Evolutionary conservation across 2,797 vertebrate species (phyloP), one percentile per base, ranked within the genome.

Genomic region (Sebastes taczanowskii): DNA sequence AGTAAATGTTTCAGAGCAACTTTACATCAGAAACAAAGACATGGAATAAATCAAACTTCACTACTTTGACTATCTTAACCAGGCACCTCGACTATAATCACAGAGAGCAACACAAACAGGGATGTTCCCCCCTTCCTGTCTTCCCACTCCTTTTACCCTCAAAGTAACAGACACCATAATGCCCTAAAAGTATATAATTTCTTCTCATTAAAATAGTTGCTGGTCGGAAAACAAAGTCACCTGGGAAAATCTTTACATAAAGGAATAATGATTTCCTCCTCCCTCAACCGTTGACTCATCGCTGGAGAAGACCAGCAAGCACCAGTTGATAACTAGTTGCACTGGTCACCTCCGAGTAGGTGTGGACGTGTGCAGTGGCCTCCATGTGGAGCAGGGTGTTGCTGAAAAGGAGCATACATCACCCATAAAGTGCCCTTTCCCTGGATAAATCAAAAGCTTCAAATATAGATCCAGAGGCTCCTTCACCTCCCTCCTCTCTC

Each of bases 401-500:
- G 66, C 72, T 46, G 74, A 73, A 62, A 55, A 58, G 73, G 59
- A 66, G 49, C 32, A 6, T 0, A 70, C 34, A 11, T 38, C 52
- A 18, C 53, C 25, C 4, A 11, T 32, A 1, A 32, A 58, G 35
- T 7, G 27, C 9, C 52, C 32, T 52, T 23, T 30, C 68, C 23
- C 55, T 2, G 22, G 27, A 79, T 61, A 80, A 83, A 78, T 77
- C 60, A 78, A 38, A 38, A 86, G 68, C 70, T 83, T 82, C 67
- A 78, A 84, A 58, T 74, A 61, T 52, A 71, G 71, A 86, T 86
- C 70, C 38, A 22, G 35, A 13, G 14, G 42, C 30, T 71, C 30
- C 80, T 63, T 59, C 82, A 76, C 64, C 69, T 80, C 76, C 84
- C 70, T 80, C 53, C 78, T 55, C 64, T 79, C 86, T 74, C 61